Evolutionary conservation across 2,888 invertebrate genomes (phyloP), one percentile per base, ranked within the genome.

Genomic region (Mylabris sibirica): DNA sequence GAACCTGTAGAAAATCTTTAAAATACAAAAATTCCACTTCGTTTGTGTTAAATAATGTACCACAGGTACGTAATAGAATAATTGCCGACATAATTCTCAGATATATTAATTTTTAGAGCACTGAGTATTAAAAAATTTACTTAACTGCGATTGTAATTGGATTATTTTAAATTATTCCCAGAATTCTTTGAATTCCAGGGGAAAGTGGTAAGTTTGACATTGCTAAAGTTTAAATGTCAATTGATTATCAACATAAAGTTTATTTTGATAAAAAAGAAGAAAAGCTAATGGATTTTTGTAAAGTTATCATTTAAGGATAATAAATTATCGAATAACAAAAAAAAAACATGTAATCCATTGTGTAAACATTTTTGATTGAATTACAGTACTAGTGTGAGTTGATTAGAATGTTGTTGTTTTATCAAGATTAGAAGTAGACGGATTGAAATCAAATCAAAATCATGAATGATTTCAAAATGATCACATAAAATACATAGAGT

Each of bases 251-350:
- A 44, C 44, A 44, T 44, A n/a, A 44, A 44, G 17, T 44, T 44
- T 44, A 44, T 44, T 44, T 44, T 44, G 44, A 44, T 44, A n/a
- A 17, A 38, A 38, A 44, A 44, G 30, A 30, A 30, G 30, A 44
- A 44, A 44, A 38, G 2, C 9, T 38, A 11, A 38, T 38, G 14
- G 35, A 44, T 44, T 44, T 4, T n/a, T n/a, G 5, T 44, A 5
- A 41, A 6, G n/a, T 44, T 44, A 44, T 5, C 17, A 17, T 8
- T 8, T 8, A 44, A 44, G 6, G n/a, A 4, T 41, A 17, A 17
- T 17, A 3, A 2, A 44, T n/a, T 6, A 44, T 44, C 30, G 30
- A 30, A n/a, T 44, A 44, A 44, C 44, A 6, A 44, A 17, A 12
- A n/a, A 4, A 44, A 6, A n/a, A 0, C 5, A 44, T n/a, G n/a